phyloP scores from a whole-genome alignment of 2,888 invertebrate species.

The Tetropium fuscum region DNA sequence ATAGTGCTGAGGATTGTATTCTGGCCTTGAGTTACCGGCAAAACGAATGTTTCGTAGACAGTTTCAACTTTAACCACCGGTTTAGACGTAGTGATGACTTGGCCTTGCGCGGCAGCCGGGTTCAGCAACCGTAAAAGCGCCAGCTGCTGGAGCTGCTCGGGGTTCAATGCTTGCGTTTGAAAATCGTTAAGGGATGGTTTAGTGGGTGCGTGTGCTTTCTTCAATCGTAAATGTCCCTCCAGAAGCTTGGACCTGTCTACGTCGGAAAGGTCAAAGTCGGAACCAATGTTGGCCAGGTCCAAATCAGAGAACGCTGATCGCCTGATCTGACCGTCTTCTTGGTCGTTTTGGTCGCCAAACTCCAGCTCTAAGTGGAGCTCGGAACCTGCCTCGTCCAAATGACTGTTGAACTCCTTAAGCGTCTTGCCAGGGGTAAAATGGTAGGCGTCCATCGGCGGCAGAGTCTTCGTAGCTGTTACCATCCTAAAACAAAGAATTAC shows the following conservation, averaged over 20 bases:
- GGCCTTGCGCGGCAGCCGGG: slow-evolving; percentile 76
- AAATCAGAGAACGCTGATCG: slow-evolving; percentile 73
- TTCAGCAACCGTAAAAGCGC: slow-evolving; percentile 75
- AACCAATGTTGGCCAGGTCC: slow-evolving; percentile 79
- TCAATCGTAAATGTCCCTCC: slow-evolving; percentile 68
- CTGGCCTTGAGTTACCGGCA: slow-evolving; percentile 82
- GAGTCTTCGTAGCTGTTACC: slow-evolving; percentile 90
- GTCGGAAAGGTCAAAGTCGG: slow-evolving; percentile 78
- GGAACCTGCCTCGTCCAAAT: slow-evolving; percentile 89
- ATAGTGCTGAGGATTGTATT: slow-evolving; percentile 83
- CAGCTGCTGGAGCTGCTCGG: slow-evolving; percentile 57
- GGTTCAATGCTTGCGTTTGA: slow-evolving; percentile 56
- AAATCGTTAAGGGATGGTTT: slow-evolving; percentile 51
- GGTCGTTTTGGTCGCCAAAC: slow-evolving; percentile 83
- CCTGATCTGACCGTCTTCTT: slow-evolving; percentile 67
- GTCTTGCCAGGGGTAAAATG: slow-evolving; percentile 89
- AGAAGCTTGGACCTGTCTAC: slow-evolving; percentile 74
- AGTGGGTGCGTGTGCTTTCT: slow-evolving; percentile 61
- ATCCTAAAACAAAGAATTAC: slow-evolving; percentile 64
- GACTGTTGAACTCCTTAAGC: slow-evolving; percentile 88
- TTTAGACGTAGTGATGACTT: slow-evolving; percentile 82
- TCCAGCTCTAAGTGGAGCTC: slow-evolving; percentile 88
- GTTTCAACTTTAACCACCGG: slow-evolving; percentile 83
- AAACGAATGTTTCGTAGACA: slow-evolving; percentile 84
- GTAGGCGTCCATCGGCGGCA: slow-evolving; percentile 88